Evolutionary conservation across 2,113 vertebrate genomes (phyloP).

Genomic region (Bubo bubo): DNA sequence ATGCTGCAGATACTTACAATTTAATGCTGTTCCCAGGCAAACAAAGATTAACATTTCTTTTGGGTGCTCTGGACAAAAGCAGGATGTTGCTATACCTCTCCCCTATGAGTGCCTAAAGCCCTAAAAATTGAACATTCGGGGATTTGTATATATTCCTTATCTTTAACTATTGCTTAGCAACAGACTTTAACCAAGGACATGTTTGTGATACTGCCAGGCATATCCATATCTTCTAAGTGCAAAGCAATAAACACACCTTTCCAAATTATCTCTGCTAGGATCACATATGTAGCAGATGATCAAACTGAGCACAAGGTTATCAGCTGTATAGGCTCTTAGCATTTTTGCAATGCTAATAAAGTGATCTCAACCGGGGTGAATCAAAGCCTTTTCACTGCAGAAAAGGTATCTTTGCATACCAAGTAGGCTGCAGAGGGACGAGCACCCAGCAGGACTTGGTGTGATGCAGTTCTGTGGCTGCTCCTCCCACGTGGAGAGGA

Average conservation of each 20-base stretch:
- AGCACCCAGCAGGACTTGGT: not conserved
- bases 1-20: not conserved
- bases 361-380: not conserved
- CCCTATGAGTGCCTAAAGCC: not conserved
- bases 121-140: not conserved
- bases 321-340: not conserved
- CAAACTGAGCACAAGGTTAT: not conserved
- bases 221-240: not conserved
- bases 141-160: constrained; percentile 9
- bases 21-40: not conserved
- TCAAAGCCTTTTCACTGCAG: constrained; percentile 21
- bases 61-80: not conserved
- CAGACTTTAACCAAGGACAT: constrained; percentile 43
- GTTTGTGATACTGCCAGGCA: constrained; percentile 17
- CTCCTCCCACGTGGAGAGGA: not conserved
- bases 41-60: not conserved
- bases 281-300: not conserved
- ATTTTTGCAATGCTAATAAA: not conserved
- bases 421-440: not conserved
- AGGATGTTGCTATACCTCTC: not conserved
- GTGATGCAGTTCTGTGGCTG: not conserved
- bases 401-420: constrained; percentile 6
- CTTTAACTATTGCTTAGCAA: constrained; percentile 48
- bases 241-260: constrained; percentile 47
- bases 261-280: not conserved